These are phyloP conservation scores for Oreochromis aureus DNA, from an alignment of 2,113 vertebrate species.

Conservation along the genomic window DNA sequence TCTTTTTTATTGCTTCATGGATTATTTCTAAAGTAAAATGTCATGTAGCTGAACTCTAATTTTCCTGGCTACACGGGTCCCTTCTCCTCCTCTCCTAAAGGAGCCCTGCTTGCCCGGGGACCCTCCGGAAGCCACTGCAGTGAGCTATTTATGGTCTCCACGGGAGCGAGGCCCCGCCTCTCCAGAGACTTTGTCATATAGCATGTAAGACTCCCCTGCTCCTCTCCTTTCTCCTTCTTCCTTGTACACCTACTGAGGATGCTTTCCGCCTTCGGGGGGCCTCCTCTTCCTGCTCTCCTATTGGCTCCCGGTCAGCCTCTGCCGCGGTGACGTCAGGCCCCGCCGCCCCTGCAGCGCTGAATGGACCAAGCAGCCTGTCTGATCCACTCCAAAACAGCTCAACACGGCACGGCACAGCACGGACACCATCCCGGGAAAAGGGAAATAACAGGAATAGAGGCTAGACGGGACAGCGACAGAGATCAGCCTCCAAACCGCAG, in stretches of 20 bases:
- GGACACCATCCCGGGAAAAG: conserved; percentile 48
- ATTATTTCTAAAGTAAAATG: not conserved
- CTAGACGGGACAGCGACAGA: conserved; percentile 1
- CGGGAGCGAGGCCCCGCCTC: conserved; percentile 48
- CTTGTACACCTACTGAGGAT: conserved; percentile 34
- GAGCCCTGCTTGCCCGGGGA: conserved; percentile 19
- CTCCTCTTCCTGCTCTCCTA: conserved; percentile 44
- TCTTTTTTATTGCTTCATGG: not conserved
- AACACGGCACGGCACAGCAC: conserved; percentile 36
- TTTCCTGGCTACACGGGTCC: not conserved
- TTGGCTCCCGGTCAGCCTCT: conserved; percentile 71
- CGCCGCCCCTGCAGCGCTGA: conserved; percentile 86
- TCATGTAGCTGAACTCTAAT: not conserved
- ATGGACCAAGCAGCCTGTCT: conserved; percentile 82
- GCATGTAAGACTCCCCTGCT: conserved; percentile 2
- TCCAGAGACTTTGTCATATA: conserved; percentile 43
- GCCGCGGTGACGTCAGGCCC: conserved; percentile 83
- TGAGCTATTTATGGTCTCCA: conserved; percentile 67
- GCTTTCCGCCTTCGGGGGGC: conserved; percentile 15
- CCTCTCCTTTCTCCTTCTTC: conserved; percentile 18
- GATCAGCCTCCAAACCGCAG: not conserved
- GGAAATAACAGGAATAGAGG: conserved; percentile 17
- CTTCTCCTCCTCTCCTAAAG: not conserved
- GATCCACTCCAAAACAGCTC: conserved; percentile 69
- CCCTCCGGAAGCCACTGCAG: conserved; percentile 55